Conservation (phyloP, 2,888 invertebrate genomes). For the Phorcus lineatus region DNA sequence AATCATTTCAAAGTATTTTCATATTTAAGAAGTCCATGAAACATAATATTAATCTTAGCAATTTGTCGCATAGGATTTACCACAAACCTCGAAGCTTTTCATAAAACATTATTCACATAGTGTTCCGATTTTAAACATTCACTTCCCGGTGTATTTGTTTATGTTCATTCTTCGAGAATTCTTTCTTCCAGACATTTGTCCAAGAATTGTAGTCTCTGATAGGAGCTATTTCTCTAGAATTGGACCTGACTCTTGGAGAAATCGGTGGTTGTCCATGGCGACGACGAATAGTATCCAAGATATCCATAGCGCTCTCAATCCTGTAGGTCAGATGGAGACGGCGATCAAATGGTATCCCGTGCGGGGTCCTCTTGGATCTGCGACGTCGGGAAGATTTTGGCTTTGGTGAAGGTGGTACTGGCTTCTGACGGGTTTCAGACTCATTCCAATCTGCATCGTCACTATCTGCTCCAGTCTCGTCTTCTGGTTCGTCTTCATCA, state of each 20-base stretch:
- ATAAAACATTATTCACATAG: no score
- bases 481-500: neutral
- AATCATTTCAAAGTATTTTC: no score
- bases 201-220: slow-evolving; percentile 91
- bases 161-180: slow-evolving; percentile 49
- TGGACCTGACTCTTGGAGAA: slow-evolving; percentile 52
- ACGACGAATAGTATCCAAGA: slow-evolving; percentile 62
- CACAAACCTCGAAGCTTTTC: no score
- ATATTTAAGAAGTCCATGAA: no score
- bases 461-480: neutral
- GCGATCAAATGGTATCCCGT: slow-evolving; percentile 46
- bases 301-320: slow-evolving; percentile 70
- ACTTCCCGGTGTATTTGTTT: neutral
- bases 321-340: slow-evolving; percentile 63
- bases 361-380: neutral
- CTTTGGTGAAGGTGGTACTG: neutral
- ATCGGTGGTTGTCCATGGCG: slow-evolving; percentile 49
- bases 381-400: slow-evolving; percentile 35
- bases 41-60: no score
- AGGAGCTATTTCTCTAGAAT: slow-evolving; percentile 73
- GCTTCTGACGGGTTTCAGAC: neutral
- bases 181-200: slow-evolving; percentile 88
- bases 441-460: neutral
- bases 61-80: no score
- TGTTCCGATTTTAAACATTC: neutral